Base-by-base conservation (phyloP, 2,888 invertebrate species). In the Pachliopta kotzebuea region DNA sequence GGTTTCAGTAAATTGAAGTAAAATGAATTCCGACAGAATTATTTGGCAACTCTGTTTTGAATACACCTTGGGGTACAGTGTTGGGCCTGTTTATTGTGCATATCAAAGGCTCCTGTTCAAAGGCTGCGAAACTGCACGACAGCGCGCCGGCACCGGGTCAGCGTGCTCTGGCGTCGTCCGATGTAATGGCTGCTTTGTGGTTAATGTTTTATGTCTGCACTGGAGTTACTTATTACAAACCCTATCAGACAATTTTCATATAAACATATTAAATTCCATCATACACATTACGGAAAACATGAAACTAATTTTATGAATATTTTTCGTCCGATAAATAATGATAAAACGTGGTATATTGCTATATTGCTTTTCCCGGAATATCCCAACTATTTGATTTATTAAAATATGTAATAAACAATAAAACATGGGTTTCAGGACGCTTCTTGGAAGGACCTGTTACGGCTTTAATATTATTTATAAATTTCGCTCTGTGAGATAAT, bases 81-180 rank as follows among this genome's bases (percentile, higher is more conserved):
- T 78, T 76, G 79, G 78, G 79, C 76, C 78, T 78, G 81, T 81
- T 81, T 81, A 81, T 83, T 80, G 80, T 80, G 73, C 78, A 78
- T 81, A 81, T 80, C 81, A 82, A 83, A 84, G 81, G 80, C 71
- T 60, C 76, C 76, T 74, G 72, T 75, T 81, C 82, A 84, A 83
- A 80, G 79, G 75, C 78, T 69, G 62, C 75, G 72, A 74, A 74
- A 79, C 75, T 68, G 66, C 67, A 65, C 68, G 68, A 79, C 76
- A 76, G 74, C 72, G 77, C 72, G 69, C 71, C 71, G 56, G 53
- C 50, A 57, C 56, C 54, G 53, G 45, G 61, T 65, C 61, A 57
- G 60, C 52, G 45, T 52, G 26, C 65, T 68, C 66, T 66, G 55
- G 65, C 69, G 63, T 67, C 68, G 68, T 68, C 67, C 20, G 49